Percentiles rank a stretch among this genome's conserved stretches.
Evolutionary conservation across 2,888 invertebrate genomes (phyloP).

Genomic region (Alcis repandata): DNA sequence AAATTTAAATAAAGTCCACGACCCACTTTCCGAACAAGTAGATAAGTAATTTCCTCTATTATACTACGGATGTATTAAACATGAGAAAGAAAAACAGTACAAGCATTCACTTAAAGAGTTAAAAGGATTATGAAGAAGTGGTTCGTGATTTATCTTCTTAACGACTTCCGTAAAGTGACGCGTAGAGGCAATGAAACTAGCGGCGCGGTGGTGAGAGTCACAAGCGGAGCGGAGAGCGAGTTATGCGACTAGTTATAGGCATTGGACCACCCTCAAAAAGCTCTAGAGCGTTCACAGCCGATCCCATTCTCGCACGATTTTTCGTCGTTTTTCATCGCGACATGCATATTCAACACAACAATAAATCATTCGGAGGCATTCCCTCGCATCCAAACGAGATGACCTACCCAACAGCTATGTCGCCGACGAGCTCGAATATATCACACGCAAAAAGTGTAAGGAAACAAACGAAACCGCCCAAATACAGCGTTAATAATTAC

Average conservation of each 20-base stretch:
- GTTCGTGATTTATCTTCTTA: conserved; percentile 80
- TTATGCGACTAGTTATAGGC: conserved; percentile 21
- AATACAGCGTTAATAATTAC: conserved; percentile 84
- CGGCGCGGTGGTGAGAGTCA: conserved; percentile 38
- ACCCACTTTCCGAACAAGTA: conserved; percentile 26
- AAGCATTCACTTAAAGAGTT: conserved; percentile 66
- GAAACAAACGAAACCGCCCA: conserved; percentile 78
- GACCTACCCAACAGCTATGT: conserved; percentile 76
- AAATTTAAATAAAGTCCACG: conserved; percentile 41
- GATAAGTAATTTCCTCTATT: conserved; percentile 44
- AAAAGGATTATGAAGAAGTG: conserved; percentile 74
- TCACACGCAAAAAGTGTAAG: conserved; percentile 72
- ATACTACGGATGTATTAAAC: conserved; percentile 50
- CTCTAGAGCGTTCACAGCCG: conserved; percentile 37
- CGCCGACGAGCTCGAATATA: conserved; percentile 70
- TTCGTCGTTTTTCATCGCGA: conserved; percentile 84
- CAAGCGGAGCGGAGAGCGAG: conserved; percentile 40
- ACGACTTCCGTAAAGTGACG: conserved; percentile 77
- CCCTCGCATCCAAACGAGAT: conserved; percentile 74
- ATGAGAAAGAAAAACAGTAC: conserved; percentile 55
- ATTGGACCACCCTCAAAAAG: conserved; percentile 1
- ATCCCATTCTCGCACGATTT: conserved; percentile 66
- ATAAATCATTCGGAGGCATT: conserved; percentile 82
- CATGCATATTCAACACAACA: conserved; percentile 85
- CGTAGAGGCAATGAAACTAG: conserved; percentile 51